Conservation (phyloP, 23 tunicate genomes). For the Styela plicata region DNA sequence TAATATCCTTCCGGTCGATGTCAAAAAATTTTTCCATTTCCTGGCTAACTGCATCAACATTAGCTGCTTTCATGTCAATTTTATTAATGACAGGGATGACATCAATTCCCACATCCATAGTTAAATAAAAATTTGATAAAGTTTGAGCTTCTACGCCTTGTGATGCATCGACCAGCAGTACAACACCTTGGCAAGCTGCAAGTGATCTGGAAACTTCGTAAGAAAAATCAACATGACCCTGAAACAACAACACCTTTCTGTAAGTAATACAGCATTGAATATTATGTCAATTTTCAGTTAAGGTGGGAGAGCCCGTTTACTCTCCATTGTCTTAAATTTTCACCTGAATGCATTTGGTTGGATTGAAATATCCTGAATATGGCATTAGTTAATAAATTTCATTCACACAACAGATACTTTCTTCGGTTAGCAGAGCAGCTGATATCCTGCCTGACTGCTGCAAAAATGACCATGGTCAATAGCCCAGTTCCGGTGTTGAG, state of each 20-base stretch:
- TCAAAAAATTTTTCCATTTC: constrained; percentile 67
- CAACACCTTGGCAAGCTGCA: constrained; percentile 93
- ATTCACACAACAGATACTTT: no score
- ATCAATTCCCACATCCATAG: constrained; percentile 57
- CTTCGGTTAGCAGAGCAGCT: no score
- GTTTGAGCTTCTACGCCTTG: constrained; percentile 98
- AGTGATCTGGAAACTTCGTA: constrained; percentile 90
- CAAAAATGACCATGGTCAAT: no score
- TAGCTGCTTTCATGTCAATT: constrained; percentile 70
- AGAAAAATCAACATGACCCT: constrained; percentile 96
- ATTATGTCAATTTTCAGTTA: no score
- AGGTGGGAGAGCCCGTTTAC: no score
- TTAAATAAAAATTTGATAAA: constrained; percentile 77
- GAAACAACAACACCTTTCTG: background rate
- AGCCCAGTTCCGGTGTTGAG: no score
- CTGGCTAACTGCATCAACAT: constrained; percentile 48
- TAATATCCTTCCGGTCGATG: constrained; percentile 45
- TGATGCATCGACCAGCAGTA: constrained; percentile 93
- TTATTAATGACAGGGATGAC: constrained; percentile 82
- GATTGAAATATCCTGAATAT: no score
- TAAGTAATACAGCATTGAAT: no score
- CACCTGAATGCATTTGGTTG: no score
- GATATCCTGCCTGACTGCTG: no score
- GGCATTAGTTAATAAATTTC: no score
- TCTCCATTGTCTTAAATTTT: no score